Evolutionary conservation across 1,140 invertebrate species (phyloP).

Genomic region (Panagrolaimus sp.): DNA sequence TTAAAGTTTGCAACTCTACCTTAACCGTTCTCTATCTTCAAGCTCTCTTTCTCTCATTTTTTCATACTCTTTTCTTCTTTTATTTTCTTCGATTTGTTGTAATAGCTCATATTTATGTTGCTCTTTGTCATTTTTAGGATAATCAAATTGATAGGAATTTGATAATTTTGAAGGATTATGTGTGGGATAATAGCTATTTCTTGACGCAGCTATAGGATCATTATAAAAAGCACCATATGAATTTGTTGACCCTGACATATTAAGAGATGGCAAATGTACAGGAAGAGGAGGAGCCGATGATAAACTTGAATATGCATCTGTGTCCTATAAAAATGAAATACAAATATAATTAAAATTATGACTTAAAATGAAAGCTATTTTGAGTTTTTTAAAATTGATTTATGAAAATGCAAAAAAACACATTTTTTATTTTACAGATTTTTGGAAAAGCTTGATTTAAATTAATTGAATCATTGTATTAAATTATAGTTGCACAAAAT

Average conservation of each 20-base stretch:
- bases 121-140: slow-evolving; percentile 35
- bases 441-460: no score
- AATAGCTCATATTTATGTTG: slow-evolving; percentile 38
- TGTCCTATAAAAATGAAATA: background rate
- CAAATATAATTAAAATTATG: no score
- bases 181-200: slow-evolving; percentile 2
- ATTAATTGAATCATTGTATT: no score
- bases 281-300: background rate
- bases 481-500: no score
- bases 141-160: background rate
- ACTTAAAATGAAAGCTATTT: no score
- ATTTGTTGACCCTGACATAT: slow-evolving; percentile 21
- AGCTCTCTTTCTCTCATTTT: slow-evolving; percentile 46
- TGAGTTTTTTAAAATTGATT: no score
- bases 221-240: slow-evolving; percentile 16
- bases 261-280: background rate
- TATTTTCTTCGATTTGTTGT: slow-evolving; percentile 47
- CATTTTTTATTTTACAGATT: no score
- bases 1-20: slow-evolving; percentile 25
- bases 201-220: background rate
- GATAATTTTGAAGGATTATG: background rate
- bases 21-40: slow-evolving; percentile 42
- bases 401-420: no score
- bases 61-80: slow-evolving; percentile 36
- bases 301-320: background rate